A percentile compares a stretch with the other conserved stretches of the same genome.
Evolutionary conservation across 2,797 vertebrate species (phyloP).

Genomic region (Novumbra hubbsi): DNA sequence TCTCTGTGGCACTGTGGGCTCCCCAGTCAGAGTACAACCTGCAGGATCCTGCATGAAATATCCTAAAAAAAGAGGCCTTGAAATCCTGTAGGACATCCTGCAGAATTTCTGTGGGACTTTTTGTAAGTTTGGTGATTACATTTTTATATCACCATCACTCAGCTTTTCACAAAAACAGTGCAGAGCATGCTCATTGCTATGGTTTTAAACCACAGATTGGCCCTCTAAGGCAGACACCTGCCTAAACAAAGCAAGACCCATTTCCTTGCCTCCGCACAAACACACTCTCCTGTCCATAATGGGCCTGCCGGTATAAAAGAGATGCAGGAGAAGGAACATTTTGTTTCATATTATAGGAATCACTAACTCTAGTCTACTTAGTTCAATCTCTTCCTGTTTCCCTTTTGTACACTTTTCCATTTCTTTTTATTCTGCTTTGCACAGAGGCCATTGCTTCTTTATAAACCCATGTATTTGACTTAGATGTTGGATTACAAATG

Average conservation of each 20-base stretch:
- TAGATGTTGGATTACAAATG: conserved; percentile 31
- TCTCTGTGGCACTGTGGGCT: no score
- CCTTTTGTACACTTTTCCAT: conserved; percentile 15
- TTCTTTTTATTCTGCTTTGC: conserved; percentile 21
- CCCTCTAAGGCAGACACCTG: conserved; percentile 76
- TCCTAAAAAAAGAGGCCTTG: no score
- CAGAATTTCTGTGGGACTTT: no score
- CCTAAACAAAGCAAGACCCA: conserved; percentile 75
- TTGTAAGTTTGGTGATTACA: no score
- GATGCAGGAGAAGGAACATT: conserved; percentile 69
- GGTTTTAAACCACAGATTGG: no score
- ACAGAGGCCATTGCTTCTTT: conserved; percentile 26
- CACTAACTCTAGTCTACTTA: conserved; percentile 56
- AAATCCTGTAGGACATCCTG: no score
- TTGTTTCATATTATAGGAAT: conserved; percentile 75
- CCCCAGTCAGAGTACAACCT: no score
- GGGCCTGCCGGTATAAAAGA: conserved; percentile 66
- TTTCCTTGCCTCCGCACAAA: conserved; percentile 75
- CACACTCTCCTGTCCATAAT: conserved; percentile 67
- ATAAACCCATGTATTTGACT: conserved; percentile 44
- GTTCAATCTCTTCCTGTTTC: conserved; percentile 11
- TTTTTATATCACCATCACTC: no score
- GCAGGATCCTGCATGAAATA: no score
- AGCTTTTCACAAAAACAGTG: no score
- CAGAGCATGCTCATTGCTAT: no score